Percentiles rank a stretch among this genome's conserved stretches.
These are phyloP conservation scores for Aspiorhynchus laticeps DNA, from an alignment of 2,113 vertebrate genomes.

Conservation along the genomic window DNA sequence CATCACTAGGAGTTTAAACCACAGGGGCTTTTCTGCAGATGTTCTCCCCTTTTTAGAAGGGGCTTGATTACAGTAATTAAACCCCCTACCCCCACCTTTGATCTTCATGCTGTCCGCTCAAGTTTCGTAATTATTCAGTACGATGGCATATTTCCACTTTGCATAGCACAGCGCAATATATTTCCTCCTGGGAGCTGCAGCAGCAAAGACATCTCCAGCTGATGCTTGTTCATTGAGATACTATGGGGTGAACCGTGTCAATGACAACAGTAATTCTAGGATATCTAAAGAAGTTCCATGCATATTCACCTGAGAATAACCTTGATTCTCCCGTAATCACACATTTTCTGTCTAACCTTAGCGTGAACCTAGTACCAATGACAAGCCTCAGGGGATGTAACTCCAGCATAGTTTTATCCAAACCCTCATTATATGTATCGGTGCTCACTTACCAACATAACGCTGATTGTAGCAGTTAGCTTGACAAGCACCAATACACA, in stretches of 20 bases:
- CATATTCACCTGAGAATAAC: not conserved
- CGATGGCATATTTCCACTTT: not conserved
- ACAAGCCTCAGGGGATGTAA: not conserved
- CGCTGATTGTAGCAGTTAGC: not conserved
- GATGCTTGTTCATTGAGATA: not conserved
- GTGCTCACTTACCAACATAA: not conserved
- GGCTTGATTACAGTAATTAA: conserved; percentile 41
- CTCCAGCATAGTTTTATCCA: not conserved
- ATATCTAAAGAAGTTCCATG: not conserved
- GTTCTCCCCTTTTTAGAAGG: conserved; percentile 15
- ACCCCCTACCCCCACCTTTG: conserved; percentile 25
- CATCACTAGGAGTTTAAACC: not conserved
- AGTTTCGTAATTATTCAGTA: conserved; percentile 10
- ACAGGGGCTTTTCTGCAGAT: conserved; percentile 12
- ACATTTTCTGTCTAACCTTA: conserved; percentile 19
- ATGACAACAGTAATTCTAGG: conserved; percentile 5
- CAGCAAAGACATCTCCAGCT: not conserved
- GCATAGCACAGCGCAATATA: not conserved
- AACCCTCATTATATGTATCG: conserved; percentile 6
- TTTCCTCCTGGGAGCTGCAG: conserved; percentile 17
- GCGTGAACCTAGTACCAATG: not conserved
- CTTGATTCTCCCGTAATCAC: not conserved
- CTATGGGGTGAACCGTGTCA: not conserved
- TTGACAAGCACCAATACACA: not conserved
- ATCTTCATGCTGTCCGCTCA: conserved; percentile 14